Evolutionary conservation across 2,113 vertebrate species (phyloP).

Genomic region (Sturnira hondurensis): DNA sequence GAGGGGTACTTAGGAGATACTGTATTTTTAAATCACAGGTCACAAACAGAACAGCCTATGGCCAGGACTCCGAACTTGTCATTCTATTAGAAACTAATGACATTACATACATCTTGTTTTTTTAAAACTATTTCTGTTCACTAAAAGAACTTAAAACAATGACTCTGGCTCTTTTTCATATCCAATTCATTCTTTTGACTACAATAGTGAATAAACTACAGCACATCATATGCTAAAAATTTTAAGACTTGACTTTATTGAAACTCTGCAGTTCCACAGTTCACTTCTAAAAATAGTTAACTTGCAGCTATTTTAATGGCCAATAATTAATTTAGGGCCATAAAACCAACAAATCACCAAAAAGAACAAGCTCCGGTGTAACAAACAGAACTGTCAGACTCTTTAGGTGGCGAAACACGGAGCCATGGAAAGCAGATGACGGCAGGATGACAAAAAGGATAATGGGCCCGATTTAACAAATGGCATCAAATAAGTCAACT

Average conservation of each 20-base stretch:
- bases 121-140: conserved; percentile 15
- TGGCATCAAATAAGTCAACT: neutral
- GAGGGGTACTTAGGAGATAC: neutral
- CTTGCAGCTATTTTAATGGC: conserved; percentile 19
- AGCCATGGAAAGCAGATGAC: neutral
- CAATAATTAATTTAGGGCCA: neutral
- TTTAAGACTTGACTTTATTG: neutral
- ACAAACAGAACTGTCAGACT: neutral
- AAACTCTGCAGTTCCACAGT: conserved; percentile 8
- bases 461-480: neutral
- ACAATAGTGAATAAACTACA: neutral
- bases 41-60: neutral
- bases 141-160: neutral
- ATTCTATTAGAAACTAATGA: neutral
- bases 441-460: neutral
- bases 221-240: neutral
- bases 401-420: neutral
- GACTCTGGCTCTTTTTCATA: neutral
- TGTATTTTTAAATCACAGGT: neutral
- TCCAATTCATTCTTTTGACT: neutral
- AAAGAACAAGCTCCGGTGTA: neutral
- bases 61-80: neutral
- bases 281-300: conserved; percentile 30
- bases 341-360: neutral
- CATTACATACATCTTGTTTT: neutral